Evolutionary conservation across 2,797 vertebrate species (phyloP).

Genomic region (Prunella strophiata): DNA sequence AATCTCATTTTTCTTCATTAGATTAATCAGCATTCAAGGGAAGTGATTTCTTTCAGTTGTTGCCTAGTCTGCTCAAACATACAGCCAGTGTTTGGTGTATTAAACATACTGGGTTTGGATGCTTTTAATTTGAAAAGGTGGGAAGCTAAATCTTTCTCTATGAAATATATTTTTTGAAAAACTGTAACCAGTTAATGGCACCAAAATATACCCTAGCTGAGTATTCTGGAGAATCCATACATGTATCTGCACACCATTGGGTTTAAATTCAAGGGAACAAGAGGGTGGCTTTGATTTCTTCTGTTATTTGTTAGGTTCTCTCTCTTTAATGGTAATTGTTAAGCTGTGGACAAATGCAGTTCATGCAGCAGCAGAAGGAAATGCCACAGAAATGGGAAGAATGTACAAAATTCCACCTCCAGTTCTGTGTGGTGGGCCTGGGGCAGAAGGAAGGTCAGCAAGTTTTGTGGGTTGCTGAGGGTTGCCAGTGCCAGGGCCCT

Average conservation of each 20-base stretch:
- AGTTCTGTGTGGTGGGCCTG: constrained; percentile 4
- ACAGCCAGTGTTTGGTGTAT: not conserved
- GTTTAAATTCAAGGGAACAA: not conserved
- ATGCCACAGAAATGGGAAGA: constrained; percentile 39
- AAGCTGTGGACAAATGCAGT: not conserved
- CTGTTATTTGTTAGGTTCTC: not conserved
- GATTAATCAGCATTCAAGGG: not conserved
- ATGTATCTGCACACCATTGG: not conserved
- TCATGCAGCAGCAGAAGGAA: not conserved
- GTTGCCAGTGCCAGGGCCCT: not conserved
- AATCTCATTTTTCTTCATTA: not conserved
- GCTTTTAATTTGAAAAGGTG: not conserved
- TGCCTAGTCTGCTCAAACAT: not conserved
- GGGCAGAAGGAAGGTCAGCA: not conserved
- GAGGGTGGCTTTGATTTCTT: not conserved
- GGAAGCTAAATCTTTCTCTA: not conserved
- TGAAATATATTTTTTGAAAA: not conserved
- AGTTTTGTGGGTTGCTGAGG: not conserved
- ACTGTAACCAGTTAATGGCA: not conserved
- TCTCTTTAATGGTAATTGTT: not conserved
- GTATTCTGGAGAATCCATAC: not conserved
- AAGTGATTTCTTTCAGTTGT: not conserved
- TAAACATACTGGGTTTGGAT: not conserved
- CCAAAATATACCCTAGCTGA: not conserved
- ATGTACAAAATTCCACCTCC: constrained; percentile 58